Conservation (phyloP, 2,797 vertebrate species). For the Prunella strophiata region DNA sequence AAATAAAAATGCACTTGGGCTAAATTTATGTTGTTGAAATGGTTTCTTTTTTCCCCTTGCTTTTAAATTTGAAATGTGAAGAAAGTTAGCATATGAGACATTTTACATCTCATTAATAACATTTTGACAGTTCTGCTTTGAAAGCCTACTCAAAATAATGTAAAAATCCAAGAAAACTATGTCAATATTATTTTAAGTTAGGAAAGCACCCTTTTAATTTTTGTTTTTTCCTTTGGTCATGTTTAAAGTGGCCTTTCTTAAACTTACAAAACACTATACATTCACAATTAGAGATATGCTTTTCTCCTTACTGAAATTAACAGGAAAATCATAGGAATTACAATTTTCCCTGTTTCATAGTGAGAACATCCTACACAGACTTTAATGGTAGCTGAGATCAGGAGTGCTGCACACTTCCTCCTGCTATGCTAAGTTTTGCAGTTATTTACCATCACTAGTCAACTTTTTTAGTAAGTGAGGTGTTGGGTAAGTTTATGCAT, state of each 20-base stretch:
- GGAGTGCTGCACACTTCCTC: not conserved
- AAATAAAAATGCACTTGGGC: not conserved
- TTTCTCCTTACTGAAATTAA: not conserved
- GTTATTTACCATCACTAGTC: not conserved
- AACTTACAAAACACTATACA: not conserved
- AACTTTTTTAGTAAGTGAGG: not conserved
- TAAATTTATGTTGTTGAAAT: not conserved
- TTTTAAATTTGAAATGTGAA: not conserved
- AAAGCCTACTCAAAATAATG: slow-evolving; percentile 1
- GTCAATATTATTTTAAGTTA: not conserved
- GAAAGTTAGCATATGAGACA: not conserved
- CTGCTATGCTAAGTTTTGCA: not conserved
- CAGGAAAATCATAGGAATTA: not conserved
- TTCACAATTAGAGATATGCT: not conserved
- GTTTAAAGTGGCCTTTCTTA: not conserved
- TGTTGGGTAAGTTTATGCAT: not conserved
- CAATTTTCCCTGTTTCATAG: not conserved
- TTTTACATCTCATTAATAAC: slow-evolving; percentile 22
- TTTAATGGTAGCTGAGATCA: not conserved
- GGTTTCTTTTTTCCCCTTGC: not conserved
- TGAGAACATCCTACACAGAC: not conserved
- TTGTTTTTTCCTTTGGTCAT: not conserved
- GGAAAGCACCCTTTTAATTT: not conserved
- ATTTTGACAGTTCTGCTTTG: not conserved
- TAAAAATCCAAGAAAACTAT: not conserved